Evolutionary conservation across 2,113 vertebrate species (phyloP).

Genomic region (Hystrix brachyura): DNA sequence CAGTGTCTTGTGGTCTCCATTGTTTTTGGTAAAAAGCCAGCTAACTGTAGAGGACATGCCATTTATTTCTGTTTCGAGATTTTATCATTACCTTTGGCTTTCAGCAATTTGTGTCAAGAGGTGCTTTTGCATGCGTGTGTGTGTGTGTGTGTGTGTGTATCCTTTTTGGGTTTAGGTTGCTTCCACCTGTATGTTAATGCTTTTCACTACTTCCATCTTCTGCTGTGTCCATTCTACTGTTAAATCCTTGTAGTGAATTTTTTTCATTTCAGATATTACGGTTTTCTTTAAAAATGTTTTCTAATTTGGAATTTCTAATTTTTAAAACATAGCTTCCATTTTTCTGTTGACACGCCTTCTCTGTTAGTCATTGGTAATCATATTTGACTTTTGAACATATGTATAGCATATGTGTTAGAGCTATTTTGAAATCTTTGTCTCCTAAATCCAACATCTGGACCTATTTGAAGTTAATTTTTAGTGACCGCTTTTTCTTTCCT

Average conservation of each 20-base stretch:
- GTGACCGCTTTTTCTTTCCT: background rate
- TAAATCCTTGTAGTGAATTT: background rate
- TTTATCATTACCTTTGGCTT: background rate
- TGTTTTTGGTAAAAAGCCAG: background rate
- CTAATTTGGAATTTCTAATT: slow-evolving; percentile 2
- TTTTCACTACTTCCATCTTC: background rate
- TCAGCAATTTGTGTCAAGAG: background rate
- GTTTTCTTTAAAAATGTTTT: slow-evolving; percentile 10
- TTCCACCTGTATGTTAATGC: slow-evolving; percentile 1
- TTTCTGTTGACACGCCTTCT: background rate
- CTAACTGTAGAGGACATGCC: background rate
- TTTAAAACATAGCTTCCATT: slow-evolving; percentile 18
- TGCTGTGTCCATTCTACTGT: background rate
- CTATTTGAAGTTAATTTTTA: background rate
- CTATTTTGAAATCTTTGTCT: slow-evolving; percentile 40
- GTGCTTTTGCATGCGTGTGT: background rate
- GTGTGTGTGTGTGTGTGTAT: background rate
- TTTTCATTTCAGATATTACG: slow-evolving; percentile 35
- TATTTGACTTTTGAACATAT: slow-evolving; percentile 34
- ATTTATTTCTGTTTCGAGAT: background rate
- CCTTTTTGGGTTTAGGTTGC: background rate
- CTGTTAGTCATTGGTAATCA: background rate
- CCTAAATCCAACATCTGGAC: background rate
- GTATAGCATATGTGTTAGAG: background rate
- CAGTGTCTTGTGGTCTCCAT: background rate